A percentile compares a stretch with the other conserved stretches of the same genome.
These are phyloP conservation scores for Laterallus jamaicensis DNA, from an alignment of 2,113 vertebrate species.

Conservation along the genomic window DNA sequence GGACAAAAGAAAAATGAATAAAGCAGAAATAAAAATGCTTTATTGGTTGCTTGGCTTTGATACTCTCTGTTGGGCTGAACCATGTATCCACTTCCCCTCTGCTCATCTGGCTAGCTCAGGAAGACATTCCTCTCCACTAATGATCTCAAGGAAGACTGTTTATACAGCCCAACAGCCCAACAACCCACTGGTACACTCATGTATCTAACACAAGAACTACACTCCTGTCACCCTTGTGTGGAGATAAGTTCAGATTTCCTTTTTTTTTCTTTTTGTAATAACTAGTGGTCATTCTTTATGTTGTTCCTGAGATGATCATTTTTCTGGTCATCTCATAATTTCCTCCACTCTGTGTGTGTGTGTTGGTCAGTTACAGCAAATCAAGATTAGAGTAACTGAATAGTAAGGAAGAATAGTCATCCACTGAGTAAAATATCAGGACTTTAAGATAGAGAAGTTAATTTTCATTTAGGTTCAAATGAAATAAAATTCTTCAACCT, in stretches of 20 bases:
- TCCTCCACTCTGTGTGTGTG: background rate
- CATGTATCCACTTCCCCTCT: background rate
- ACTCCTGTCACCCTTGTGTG: background rate
- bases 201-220: background rate
- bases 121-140: background rate
- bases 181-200: background rate
- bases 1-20: background rate
- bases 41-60: background rate
- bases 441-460: background rate
- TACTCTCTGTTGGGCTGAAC: background rate
- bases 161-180: background rate
- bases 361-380: too few species aligned
- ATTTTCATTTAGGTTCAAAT: background rate
- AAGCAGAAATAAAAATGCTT: background rate
- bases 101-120: background rate
- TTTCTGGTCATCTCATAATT: background rate
- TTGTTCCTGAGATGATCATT: background rate
- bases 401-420: background rate
- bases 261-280: background rate
- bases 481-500: background rate
- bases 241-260: background rate
- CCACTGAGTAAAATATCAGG: background rate
- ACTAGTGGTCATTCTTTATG: background rate
- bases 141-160: background rate
- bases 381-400: background rate